Evolutionary conservation across 1,140 invertebrate species (phyloP).

Genomic region (Mizuhopecten yessoensis): DNA sequence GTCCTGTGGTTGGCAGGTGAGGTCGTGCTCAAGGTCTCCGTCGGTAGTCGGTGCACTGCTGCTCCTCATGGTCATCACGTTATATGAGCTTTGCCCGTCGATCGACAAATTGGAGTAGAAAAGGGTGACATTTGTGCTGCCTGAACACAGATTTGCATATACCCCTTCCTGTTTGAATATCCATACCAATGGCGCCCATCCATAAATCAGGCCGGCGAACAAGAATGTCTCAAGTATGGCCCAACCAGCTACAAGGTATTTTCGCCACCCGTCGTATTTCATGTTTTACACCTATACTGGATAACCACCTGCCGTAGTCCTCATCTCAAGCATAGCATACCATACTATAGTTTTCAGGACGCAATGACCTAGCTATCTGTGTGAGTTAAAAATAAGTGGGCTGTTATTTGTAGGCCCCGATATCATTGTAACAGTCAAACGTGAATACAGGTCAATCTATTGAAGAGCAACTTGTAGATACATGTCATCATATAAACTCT

Average conservation of each 20-base stretch:
- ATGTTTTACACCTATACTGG: background rate
- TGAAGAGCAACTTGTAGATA: too few relatives aligned
- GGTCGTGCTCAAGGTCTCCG: background rate
- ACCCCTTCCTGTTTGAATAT: background rate
- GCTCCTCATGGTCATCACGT: background rate
- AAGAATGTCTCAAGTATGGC: background rate
- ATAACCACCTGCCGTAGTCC: background rate
- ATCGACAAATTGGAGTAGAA: background rate
- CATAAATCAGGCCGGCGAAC: background rate
- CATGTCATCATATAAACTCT: too few relatives aligned
- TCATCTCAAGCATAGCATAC: background rate
- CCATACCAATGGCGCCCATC: constrained; percentile 6
- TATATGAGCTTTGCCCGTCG: background rate
- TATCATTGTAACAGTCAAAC: too few relatives aligned
- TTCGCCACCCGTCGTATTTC: background rate
- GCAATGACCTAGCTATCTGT: background rate
- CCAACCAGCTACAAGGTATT: background rate
- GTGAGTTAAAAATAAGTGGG: constrained; percentile 10
- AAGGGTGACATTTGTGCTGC: background rate
- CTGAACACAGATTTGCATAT: background rate
- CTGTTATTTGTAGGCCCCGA: too few relatives aligned
- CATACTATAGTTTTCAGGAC: background rate
- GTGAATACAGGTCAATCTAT: too few relatives aligned
- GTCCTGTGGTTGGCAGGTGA: background rate
- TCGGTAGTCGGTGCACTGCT: background rate